These are phyloP conservation scores for Pachydiplax longipennis DNA, from an alignment of 2,888 invertebrate species.

Conservation along the genomic window DNA sequence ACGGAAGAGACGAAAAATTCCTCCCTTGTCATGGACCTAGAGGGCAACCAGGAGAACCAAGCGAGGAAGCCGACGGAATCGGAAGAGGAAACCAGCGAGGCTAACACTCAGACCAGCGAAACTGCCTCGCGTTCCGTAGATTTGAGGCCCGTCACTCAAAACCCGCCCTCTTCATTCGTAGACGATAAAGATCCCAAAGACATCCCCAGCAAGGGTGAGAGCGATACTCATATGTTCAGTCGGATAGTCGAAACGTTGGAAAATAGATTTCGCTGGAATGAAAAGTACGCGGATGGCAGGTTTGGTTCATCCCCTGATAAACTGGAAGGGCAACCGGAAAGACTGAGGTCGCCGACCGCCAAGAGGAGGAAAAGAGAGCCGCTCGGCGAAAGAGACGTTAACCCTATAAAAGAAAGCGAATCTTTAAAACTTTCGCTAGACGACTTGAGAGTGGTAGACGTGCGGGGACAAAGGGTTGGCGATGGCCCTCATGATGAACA, in stretches of 20 bases:
- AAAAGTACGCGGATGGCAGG: background rate
- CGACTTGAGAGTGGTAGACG: background rate
- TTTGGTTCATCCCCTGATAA: background rate
- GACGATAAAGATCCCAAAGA: background rate
- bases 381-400: background rate
- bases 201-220: background rate
- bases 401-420: background rate
- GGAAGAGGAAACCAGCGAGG: background rate
- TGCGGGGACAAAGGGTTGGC: background rate
- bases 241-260: conserved; percentile 1
- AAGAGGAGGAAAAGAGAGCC: background rate
- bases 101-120: background rate
- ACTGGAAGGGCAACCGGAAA: background rate
- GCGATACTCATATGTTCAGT: background rate
- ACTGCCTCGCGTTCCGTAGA: background rate
- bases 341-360: background rate
- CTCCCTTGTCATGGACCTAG: background rate
- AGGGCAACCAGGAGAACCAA: background rate
- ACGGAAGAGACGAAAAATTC: background rate
- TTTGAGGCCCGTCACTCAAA: background rate
- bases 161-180: background rate
- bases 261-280: background rate
- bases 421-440: background rate
- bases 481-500: background rate
- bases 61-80: background rate